Base-by-base conservation (phyloP, 1,140 invertebrate species). In the Acromyrmex charruanus region DNA sequence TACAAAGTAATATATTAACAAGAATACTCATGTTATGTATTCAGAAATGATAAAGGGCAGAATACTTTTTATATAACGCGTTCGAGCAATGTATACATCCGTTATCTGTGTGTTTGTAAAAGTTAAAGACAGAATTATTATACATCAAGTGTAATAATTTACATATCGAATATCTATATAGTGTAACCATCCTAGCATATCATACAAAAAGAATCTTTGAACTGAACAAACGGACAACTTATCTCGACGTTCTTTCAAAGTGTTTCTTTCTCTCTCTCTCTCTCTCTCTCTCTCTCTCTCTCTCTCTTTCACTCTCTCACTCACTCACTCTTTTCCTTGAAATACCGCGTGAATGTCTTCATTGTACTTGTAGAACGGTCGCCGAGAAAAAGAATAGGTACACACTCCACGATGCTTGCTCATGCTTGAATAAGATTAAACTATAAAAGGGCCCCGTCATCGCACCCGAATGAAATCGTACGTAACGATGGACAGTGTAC, bases 341-440 rank as follows among this genome's bases (percentile, higher is more conserved):
- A 84, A 75, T 61, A 58, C 39, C 69, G 25, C 28, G 49, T 68
- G 63, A 86, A 88, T 55, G 59, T 81, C 72, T 81, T 88, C 39
- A 55, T 86, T 55, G 85, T 72, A 44, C 77, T 44, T 44, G 25
- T 28, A 82, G 39, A 86, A 58, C 21, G 66, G 18, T 69, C 71
- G 77, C 21, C 39, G 25, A 31, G 31, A 66, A 86, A 86, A 87
- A 68, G 74, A 77, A 72, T 44, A 77, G 77, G 63, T 71, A 93
- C 88, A 91, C 87, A 91, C 84, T 85, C 87, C 92, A 93, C 89
- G 91, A 92, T 93, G 92, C 89, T 92, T 92, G 87, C 77, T 91
- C 92, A 92, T 93, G 92, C 93, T 90, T 86, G 87, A 86, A 61
- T 66, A 74, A 81, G 72, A 69, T 90, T 89, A 84, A 90, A 44